These are phyloP conservation scores for Hirtodrosophila alboralis DNA, from an alignment of 2,888 invertebrate species.

Conservation along the genomic window DNA sequence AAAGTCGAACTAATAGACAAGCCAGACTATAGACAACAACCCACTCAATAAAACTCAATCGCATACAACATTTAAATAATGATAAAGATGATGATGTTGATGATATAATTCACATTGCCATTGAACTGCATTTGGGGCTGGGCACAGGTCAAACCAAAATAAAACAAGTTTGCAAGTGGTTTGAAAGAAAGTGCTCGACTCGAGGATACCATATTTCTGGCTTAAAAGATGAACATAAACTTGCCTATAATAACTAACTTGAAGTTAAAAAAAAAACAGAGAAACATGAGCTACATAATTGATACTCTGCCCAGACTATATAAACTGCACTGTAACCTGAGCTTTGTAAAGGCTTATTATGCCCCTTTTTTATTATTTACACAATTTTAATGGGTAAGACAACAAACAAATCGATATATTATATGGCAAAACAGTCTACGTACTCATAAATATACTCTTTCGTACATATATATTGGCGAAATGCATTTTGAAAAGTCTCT, in stretches of 20 bases:
- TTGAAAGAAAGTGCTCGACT: too few relatives aligned
- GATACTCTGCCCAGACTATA: too few relatives aligned
- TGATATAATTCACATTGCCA: conserved; percentile 25
- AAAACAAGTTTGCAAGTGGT: neutral
- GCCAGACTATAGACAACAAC: conserved; percentile 24
- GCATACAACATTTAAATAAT: conserved; percentile 20
- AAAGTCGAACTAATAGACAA: conserved; percentile 12
- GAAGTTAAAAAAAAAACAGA: too few relatives aligned
- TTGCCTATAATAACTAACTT: too few relatives aligned
- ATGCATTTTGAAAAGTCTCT: conserved; percentile 45
- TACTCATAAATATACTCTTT: conserved; percentile 29
- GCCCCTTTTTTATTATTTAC: too few relatives aligned
- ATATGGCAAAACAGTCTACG: conserved; percentile 30
- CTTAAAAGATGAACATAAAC: too few relatives aligned
- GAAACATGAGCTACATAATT: too few relatives aligned
- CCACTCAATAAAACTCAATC: conserved; percentile 38
- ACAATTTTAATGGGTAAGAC: neutral
- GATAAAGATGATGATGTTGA: conserved; percentile 21
- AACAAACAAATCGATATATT: conserved; percentile 24
- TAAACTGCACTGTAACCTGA: too few relatives aligned
- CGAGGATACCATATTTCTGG: neutral
- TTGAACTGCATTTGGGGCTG: conserved; percentile 11
- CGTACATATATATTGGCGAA: conserved; percentile 28
- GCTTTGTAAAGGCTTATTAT: too few relatives aligned
- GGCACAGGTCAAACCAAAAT: conserved; percentile 42